Percentiles rank a stretch among this genome's conserved stretches.
Conservation (phyloP, 2,113 vertebrate genomes). For the Rhinolophus ferrumequinum region DNA sequence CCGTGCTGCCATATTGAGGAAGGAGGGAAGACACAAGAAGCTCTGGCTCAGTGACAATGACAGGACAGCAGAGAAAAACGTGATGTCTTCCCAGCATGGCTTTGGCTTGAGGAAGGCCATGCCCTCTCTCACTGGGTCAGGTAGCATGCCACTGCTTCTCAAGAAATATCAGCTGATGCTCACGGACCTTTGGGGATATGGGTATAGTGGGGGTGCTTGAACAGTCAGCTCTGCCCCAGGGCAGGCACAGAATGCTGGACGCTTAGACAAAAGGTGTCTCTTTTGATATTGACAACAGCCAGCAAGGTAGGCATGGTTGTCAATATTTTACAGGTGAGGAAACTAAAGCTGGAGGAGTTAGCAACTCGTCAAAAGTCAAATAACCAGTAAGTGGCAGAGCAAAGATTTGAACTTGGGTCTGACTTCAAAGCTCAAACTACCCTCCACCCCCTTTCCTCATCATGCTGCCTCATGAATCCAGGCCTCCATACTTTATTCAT, state of each 20-base stretch:
- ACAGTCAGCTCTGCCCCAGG: background rate
- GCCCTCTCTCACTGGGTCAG: background rate
- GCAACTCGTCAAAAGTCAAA: background rate
- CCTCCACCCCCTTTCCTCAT: background rate
- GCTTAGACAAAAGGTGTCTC: background rate
- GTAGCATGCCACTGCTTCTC: no score
- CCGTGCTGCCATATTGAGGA: background rate
- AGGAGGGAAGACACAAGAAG: background rate
- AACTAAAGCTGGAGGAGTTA: background rate
- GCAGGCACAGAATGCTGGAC: background rate
- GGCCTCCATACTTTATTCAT: background rate
- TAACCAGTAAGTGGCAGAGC: background rate
- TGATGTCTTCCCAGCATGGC: background rate
- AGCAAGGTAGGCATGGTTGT: background rate
- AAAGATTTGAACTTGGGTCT: background rate
- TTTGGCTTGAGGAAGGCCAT: background rate
- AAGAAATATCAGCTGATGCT: background rate
- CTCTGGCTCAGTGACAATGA: background rate
- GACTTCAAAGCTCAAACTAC: background rate
- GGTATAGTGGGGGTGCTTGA: background rate
- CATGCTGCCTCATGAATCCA: background rate
- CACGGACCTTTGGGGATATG: background rate
- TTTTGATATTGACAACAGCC: background rate
- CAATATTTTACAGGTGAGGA: background rate
- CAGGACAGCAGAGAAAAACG: background rate